Percentiles rank a stretch among this genome's conserved stretches.
phyloP scores from a whole-genome alignment of 2,888 invertebrate species.

The Euplexia lucipara region DNA sequence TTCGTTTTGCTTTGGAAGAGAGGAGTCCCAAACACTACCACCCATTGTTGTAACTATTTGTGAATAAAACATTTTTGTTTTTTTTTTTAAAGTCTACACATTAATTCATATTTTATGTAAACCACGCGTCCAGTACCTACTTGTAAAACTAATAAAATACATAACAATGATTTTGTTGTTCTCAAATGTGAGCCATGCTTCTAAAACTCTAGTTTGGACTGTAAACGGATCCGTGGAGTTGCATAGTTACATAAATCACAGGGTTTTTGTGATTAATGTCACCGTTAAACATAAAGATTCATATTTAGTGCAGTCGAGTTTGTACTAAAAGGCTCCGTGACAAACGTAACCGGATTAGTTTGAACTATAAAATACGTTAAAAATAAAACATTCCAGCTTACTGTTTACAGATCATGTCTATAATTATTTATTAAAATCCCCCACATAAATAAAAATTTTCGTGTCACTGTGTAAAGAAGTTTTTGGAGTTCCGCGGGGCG shows the following conservation, averaged over 20 bases:
- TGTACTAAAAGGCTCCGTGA: conserved; percentile 76
- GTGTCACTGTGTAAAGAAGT: conserved; percentile 52
- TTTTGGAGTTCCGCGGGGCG: conserved; percentile 64
- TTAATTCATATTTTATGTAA: conserved; percentile 59
- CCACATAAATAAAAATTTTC: conserved; percentile 81
- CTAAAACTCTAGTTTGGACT: conserved; percentile 75
- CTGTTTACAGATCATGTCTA: conserved; percentile 85
- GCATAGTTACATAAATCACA: conserved; percentile 83
- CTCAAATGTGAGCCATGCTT: conserved; percentile 68
- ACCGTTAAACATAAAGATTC: conserved; percentile 86
- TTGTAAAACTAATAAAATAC: conserved; percentile 77
- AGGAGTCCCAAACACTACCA: too few relatives aligned
- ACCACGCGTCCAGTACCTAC: conserved; percentile 70
- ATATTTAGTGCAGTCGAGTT: conserved; percentile 85
- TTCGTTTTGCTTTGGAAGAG: too few relatives aligned
- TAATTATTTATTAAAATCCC: conserved; percentile 87
- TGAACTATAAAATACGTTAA: conserved; percentile 79
- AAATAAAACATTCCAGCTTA: conserved; percentile 83
- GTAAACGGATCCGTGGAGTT: conserved; percentile 77
- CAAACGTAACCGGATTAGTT: conserved; percentile 77
- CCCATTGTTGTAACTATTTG: too few relatives aligned
- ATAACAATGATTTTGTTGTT: conserved; percentile 80
- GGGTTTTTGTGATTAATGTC: conserved; percentile 89
- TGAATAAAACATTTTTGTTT: too few relatives aligned
- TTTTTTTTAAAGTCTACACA: too few relatives aligned